phyloP scores from a whole-genome alignment of 2,888 invertebrate genomes.

The Gisinianus flammeolus region DNA sequence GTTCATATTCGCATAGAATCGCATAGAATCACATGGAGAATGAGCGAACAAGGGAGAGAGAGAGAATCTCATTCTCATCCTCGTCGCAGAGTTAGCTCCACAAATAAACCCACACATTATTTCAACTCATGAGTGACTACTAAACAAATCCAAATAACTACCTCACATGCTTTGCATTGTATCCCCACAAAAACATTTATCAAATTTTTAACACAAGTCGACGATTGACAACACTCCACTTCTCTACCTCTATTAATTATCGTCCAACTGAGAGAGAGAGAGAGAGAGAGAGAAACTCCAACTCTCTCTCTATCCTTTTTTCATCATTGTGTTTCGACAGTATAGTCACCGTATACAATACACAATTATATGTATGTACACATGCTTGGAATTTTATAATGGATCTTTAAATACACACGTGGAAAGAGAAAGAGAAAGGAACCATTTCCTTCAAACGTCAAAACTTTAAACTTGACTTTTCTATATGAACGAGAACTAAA shows the following conservation, averaged over 20 bases:
- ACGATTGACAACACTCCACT: conserved; percentile 14
- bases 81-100: background rate
- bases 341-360: background rate
- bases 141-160: conserved; percentile 25
- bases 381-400: background rate
- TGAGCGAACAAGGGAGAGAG: background rate
- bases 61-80: background rate
- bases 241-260: background rate
- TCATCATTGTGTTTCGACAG: background rate
- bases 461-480: background rate
- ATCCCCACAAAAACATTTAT: conserved; percentile 7
- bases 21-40: background rate
- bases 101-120: conserved; percentile 6
- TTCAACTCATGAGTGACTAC: conserved; percentile 15
- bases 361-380: background rate
- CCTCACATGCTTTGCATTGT: conserved; percentile 10
- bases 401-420: background rate
- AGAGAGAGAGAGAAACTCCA: background rate
- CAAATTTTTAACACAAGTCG: conserved; percentile 6
- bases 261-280: background rate
- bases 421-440: no score
- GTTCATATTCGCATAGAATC: background rate
- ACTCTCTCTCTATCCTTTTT: background rate
- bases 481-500: no score
- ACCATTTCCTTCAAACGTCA: background rate